These are phyloP conservation scores for Gallinago nigripennis DNA, from an alignment of 2,797 vertebrate species.

Conservation along the genomic window DNA sequence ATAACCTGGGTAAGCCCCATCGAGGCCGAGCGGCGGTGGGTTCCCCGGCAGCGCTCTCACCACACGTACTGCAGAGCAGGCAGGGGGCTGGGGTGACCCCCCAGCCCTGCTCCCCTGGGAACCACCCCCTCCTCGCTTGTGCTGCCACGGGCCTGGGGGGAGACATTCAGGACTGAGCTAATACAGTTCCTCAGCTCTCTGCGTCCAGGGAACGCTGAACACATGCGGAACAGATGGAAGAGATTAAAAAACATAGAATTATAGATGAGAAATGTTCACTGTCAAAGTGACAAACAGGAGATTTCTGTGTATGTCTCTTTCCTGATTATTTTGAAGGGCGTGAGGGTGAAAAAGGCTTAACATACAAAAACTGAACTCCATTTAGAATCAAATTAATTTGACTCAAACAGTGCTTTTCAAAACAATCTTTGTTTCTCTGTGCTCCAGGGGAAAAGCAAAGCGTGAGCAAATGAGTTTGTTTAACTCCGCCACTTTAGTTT, in stretches of 20 bases:
- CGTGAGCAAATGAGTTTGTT: constrained; percentile 12
- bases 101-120: too few species aligned
- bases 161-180: background rate
- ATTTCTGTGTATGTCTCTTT: background rate
- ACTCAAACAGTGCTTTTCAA: background rate
- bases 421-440: background rate
- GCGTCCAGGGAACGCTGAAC: background rate
- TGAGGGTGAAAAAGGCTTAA: background rate
- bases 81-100: too few species aligned
- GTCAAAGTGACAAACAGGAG: background rate
- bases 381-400: background rate
- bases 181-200: background rate
- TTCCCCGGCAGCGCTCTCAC: background rate
- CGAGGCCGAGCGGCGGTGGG: background rate
- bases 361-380: background rate
- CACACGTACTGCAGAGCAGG: fast-evolving
- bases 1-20: background rate
- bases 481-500: constrained; percentile 51
- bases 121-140: background rate
- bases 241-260: background rate
- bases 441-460: background rate
- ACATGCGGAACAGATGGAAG: background rate
- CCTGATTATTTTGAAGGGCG: background rate
- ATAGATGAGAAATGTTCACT: background rate
- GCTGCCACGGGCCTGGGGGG: background rate